phyloP scores from a whole-genome alignment of 2,888 invertebrate genomes.

The Agrilus cyanescens region DNA sequence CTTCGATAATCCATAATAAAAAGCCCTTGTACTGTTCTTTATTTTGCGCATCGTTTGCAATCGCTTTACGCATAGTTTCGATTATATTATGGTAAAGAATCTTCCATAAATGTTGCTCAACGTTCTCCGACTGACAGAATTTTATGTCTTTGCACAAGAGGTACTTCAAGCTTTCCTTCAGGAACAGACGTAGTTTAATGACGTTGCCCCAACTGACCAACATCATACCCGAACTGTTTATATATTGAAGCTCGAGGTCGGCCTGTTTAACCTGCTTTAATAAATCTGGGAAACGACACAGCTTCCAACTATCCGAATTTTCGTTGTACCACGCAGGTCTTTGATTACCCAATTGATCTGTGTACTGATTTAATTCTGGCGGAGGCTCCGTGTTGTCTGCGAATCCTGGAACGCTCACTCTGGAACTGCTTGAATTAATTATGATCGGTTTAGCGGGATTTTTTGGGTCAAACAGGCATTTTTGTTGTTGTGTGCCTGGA shows the following conservation, averaged over 20 bases:
- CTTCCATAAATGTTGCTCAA: conserved; percentile 88
- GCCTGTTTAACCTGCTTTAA: conserved; percentile 55
- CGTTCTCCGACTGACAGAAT: conserved; percentile 75
- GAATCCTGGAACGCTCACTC: conserved; percentile 26
- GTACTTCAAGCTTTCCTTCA: conserved; percentile 56
- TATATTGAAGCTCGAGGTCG: conserved; percentile 54
- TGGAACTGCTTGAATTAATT: conserved; percentile 41
- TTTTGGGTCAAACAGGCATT: conserved; percentile 49
- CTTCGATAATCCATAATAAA: conserved; percentile 61
- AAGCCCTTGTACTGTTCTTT: conserved; percentile 53
- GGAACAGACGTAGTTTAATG: conserved; percentile 46
- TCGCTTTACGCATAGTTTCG: conserved; percentile 63
- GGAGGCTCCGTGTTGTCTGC: conserved; percentile 23
- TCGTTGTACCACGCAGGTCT: conserved; percentile 48
- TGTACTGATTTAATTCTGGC: conserved; percentile 25
- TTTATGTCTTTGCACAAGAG: conserved; percentile 69
- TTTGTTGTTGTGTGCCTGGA: conserved; percentile 33
- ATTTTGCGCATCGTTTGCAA: conserved; percentile 46
- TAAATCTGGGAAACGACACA: conserved; percentile 46
- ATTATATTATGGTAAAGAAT: conserved; percentile 79
- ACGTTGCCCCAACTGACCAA: conserved; percentile 56
- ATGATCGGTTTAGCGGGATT: conserved; percentile 63
- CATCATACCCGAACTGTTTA: conserved; percentile 47
- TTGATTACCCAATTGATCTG: conserved; percentile 40
- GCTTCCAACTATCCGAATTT: conserved; percentile 46